Percentiles rank a stretch among this genome's conserved stretches.
Evolutionary conservation across 2,797 vertebrate genomes (phyloP).

Genomic region (Xenentodon cancila): DNA sequence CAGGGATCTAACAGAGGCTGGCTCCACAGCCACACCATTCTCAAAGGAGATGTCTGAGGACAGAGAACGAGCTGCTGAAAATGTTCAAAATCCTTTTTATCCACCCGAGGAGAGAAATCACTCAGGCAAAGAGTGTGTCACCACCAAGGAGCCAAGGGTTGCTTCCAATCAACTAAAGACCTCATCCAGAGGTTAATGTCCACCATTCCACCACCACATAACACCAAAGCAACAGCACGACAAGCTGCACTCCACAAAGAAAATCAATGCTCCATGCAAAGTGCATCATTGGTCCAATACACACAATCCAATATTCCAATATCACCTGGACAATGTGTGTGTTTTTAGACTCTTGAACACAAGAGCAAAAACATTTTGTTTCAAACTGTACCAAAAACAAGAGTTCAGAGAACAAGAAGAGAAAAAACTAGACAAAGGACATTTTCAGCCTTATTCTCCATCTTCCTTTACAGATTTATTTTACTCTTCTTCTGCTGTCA

Average conservation of each 20-base stretch:
- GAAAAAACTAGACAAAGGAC: slow-evolving; percentile 1
- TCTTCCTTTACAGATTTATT: slow-evolving; percentile 24
- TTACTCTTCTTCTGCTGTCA: slow-evolving; percentile 17
- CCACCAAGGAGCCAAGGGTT: too few species aligned
- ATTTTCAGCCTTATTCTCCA: slow-evolving; percentile 17
- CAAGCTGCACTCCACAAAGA: not conserved
- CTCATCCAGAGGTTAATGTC: not conserved
- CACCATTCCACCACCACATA: not conserved
- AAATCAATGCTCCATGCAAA: not conserved
- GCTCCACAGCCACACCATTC: too few species aligned
- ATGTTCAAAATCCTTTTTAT: too few species aligned
- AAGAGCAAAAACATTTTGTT: too few species aligned
- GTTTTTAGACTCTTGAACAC: not conserved
- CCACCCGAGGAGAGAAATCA: too few species aligned
- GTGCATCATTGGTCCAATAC: not conserved
- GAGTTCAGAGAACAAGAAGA: too few species aligned
- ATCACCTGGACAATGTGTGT: not conserved
- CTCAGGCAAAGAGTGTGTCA: too few species aligned
- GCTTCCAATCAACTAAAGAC: not conserved
- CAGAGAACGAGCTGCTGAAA: too few species aligned
- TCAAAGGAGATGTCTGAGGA: too few species aligned
- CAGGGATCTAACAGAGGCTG: too few species aligned
- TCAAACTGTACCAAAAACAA: too few species aligned
- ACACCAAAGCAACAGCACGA: not conserved
- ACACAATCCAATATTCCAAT: not conserved